phyloP scores from a whole-genome alignment of 2,797 vertebrate species.

The Sebastes flavidus region DNA sequence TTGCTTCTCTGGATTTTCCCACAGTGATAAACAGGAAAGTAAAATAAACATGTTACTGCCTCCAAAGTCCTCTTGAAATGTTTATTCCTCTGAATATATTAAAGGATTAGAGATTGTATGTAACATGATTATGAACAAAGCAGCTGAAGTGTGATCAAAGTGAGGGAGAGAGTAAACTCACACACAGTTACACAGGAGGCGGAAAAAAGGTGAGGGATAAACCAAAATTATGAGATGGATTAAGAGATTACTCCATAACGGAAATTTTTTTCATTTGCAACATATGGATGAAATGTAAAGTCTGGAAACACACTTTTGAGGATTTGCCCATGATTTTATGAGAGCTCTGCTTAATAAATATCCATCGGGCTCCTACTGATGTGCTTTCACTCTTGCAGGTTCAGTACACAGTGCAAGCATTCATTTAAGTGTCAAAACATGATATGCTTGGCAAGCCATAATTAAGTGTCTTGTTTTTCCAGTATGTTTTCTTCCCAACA shows the following conservation, averaged over 20 bases:
- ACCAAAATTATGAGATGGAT: slow-evolving; percentile 51
- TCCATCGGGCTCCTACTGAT: neutral
- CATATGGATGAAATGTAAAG: neutral
- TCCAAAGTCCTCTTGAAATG: slow-evolving; percentile 47
- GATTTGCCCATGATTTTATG: slow-evolving; percentile 4
- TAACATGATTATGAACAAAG: slow-evolving; percentile 65
- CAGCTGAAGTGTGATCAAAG: slow-evolving; percentile 52
- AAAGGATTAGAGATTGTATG: slow-evolving; percentile 55
- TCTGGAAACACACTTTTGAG: neutral
- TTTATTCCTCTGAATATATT: slow-evolving; percentile 54
- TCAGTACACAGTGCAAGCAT: slow-evolving; percentile 9
- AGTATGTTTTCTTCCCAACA: neutral
- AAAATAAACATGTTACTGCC: slow-evolving; percentile 37
- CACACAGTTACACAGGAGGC: slow-evolving; percentile 10
- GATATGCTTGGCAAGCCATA: neutral
- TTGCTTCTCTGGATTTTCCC: slow-evolving; percentile 1
- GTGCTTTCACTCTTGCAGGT: neutral
- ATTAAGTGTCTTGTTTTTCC: slow-evolving; percentile 11
- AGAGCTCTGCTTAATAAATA: slow-evolving; percentile 4
- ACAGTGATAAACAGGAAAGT: slow-evolving; percentile 18
- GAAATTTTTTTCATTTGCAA: slow-evolving; percentile 20
- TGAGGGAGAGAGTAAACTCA: slow-evolving; percentile 24
- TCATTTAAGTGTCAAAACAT: slow-evolving; percentile 32
- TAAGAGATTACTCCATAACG: slow-evolving; percentile 52
- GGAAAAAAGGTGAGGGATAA: slow-evolving; percentile 54